Evolutionary conservation across 1,140 invertebrate species (phyloP), one percentile per base, ranked within the genome.

Genomic region (Pemphigus obesinymphae): DNA sequence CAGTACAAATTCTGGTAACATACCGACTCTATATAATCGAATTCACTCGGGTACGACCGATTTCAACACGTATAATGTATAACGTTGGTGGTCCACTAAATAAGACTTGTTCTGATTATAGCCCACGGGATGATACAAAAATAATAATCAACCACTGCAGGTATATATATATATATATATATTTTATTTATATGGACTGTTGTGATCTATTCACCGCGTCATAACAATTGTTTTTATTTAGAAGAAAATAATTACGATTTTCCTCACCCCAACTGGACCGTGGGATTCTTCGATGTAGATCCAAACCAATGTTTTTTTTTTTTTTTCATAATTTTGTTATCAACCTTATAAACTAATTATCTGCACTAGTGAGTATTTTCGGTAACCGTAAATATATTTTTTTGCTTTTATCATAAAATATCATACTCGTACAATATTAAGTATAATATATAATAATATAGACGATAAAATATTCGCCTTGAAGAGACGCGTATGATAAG

Each of bases 31-130:
- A 45, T 45, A 45, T 73, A 73, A 73, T 73, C 17, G 70, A 50
- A 80, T 63, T 61, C 76, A 31, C 8, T 4, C 23, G 10, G 37
- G 50, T 78, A 78, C n/a, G 40, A 58, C 45, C 61, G 29, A 43
- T 61, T 43, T 61, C 11, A 15, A 40, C 34, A 43, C 34, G 53
- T 40, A 17, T 40, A 29, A n/a, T 13, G 8, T 45, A 23, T 20
- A 20, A 61, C 75, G 76, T 80, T 63, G 76, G 76, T 80, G 76
- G 76, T 80, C 76, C 37, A 53, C 48, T 17, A 34, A 6, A 40
- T 23, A 37, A 48, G 23, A 23, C 23, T 6, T 63, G 17, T 61
- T 61, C 55, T 80, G 76, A 80, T 80, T 63, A 80, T 80, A 80
- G 76, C 76, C 76, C 37, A 61, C 37, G 53, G 76, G 37, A 58